Evolutionary conservation across 2,113 vertebrate genomes (phyloP), one percentile per base, ranked within the genome.

Genomic region (Cisticola juncidis): DNA sequence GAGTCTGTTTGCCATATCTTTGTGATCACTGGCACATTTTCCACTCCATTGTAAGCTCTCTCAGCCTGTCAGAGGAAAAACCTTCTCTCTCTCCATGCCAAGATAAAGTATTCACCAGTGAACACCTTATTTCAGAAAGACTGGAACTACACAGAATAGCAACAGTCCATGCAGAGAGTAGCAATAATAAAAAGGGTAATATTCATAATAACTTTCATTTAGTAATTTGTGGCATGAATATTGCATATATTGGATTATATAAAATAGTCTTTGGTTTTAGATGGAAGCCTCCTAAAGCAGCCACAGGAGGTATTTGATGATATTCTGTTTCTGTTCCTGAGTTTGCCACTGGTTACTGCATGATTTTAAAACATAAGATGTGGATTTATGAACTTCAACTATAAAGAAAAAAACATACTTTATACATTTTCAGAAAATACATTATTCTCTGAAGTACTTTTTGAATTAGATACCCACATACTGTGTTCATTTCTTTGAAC

Each of bases 401-500:
- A 25, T 54, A 51, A 83, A 82, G 28, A 65, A 64, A 68, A 87
- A 36, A 12, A 0, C 13, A 72, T 57, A 44, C 33, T 87, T 94
- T 80, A 82, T 72, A 50, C 8, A 65, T 96, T 88, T 95, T 69
- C 61, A 91, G 51, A 44, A 95, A 90, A 82, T 58, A 20, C 10
- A 72, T 79, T 94, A 82, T 69, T 92, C 62, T 96, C 47, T 74
- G 64, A 90, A 86, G 50, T 90, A 51, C n/a, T 88, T 93, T 92
- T 90, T 90, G 66, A 85, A 56, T 68, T 87, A 87, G 83, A 92
- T 95, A 80, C 50, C 73, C 88, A 80, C 94, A 93, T 69, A 82
- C 73, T 93, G 60, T 85, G 76, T 65, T 93, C 56, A 51, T 91
- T 91, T 88, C 85, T 96, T 96, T 96, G 94, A 97, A 97, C 62